A percentile compares a stretch with the other conserved stretches of the same genome.
phyloP scores from a whole-genome alignment of 2,888 invertebrate genomes.

The Calliphora vomitoria region DNA sequence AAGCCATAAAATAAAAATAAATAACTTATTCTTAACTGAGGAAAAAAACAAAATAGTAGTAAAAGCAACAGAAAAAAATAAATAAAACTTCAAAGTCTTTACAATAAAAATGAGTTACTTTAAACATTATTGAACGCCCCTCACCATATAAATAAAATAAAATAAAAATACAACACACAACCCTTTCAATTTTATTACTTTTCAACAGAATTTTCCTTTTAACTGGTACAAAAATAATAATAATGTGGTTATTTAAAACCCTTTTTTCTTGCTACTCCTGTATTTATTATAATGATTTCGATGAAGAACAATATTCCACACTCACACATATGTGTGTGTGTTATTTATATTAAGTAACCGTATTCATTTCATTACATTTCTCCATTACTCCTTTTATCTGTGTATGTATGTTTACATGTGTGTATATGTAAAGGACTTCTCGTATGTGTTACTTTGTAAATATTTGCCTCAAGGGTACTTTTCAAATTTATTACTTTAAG shows the following conservation, averaged over 20 bases:
- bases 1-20: constrained; percentile 78
- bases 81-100: constrained; percentile 61
- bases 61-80: constrained; percentile 1
- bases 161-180: constrained; percentile 22
- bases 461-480: constrained; percentile 83
- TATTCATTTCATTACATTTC: constrained; percentile 74
- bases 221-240: constrained; percentile 70
- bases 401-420: neutral
- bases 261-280: constrained; percentile 71
- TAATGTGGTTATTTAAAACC: constrained; percentile 75
- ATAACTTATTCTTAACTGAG: constrained; percentile 68
- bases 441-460: constrained; percentile 67
- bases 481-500: constrained; percentile 81
- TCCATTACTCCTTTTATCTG: constrained; percentile 3
- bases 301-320: constrained; percentile 38
- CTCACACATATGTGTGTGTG: constrained; percentile 1
- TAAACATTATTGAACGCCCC: constrained; percentile 63
- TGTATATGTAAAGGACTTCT: neutral
- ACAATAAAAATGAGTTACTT: constrained; percentile 56
- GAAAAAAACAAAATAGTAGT: constrained; percentile 34
- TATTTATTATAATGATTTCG: constrained; percentile 64
- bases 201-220: constrained; percentile 66
- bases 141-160: constrained; percentile 43
- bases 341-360: constrained; percentile 64
- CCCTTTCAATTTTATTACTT: constrained; percentile 68